Evolutionary conservation across 1,140 invertebrate species (phyloP), one percentile per base, ranked within the genome.

Genomic region (Epicauta chinensis): DNA sequence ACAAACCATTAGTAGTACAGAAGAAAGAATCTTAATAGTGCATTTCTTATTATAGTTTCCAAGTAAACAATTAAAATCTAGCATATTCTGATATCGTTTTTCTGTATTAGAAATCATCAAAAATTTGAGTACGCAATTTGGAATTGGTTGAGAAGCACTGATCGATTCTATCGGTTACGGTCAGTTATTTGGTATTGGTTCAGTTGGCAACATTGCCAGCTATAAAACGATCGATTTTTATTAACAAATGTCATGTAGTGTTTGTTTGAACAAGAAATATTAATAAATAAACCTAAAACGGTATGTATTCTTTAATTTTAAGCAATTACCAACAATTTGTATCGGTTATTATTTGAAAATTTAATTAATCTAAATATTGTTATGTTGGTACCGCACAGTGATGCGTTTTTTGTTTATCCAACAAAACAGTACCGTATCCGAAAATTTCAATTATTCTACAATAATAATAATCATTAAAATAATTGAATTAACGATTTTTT

Each of bases 191-290:
- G n/a, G n/a, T n/a, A 23, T 23, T 23, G 4, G 23, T 23, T 3
- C 23, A 12, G 32, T 40, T 43, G 34, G 34, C 31, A 37, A 14
- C 40, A 48, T 16, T 43, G 52, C 51, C 51, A 51, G 54, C 45
- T 51, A 35, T 40, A 23, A 23, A 23, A 23, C 12, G 1, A 58
- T 58, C 41, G 56, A 55, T 58, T 51, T 58, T 51, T 13, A 23
- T 29, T 23, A 23, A 58, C 34, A 58, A 58, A 58, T 58, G 56
- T 58, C 56, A 58, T 54, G 52, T 41, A 38, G 45, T 53, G 40
- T 42, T 50, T 40, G 47, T 56, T 47, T 53, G 14, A 34, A 29
- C 38, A 37, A 45, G 23, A 17, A 51, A 58, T 23, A 50, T 14
- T 54, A 16, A 16, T 38, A 50, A 45, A 48, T 42, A 47, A 50